Percentiles rank a stretch among this genome's conserved stretches.
These are phyloP conservation scores for Hylaeus anthracinus DNA, from an alignment of 1,140 invertebrate genomes.

Conservation along the genomic window DNA sequence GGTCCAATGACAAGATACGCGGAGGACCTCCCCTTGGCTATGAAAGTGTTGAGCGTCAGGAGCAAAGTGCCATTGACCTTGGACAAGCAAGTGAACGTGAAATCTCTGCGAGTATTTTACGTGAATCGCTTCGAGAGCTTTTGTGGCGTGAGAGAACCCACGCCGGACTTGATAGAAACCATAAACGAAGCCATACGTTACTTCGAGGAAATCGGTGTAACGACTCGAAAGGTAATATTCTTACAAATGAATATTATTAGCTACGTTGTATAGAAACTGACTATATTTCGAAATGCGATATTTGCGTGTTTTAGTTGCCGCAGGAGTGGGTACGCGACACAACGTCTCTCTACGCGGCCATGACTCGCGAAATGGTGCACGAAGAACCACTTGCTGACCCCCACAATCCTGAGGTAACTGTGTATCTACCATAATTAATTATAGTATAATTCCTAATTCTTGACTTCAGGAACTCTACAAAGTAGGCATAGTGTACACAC, in stretches of 20 bases:
- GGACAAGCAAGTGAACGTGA: slow-evolving; percentile 82
- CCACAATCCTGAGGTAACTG: too few relatives aligned
- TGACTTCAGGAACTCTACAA: too few relatives aligned
- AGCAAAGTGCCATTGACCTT: slow-evolving; percentile 77
- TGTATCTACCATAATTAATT: too few relatives aligned
- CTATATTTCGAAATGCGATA: too few relatives aligned
- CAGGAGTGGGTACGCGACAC: slow-evolving; percentile 25
- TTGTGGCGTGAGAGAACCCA: slow-evolving; percentile 77
- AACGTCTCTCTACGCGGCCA: too few relatives aligned
- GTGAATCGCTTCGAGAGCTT: slow-evolving; percentile 83
- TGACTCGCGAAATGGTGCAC: too few relatives aligned
- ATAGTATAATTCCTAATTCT: too few relatives aligned
- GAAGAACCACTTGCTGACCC: too few relatives aligned
- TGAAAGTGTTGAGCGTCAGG: slow-evolving; percentile 82
- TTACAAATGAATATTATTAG: neutral
- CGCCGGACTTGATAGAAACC: slow-evolving; percentile 79
- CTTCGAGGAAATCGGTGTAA: slow-evolving; percentile 72
- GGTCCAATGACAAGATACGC: slow-evolving; percentile 92
- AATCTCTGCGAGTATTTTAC: slow-evolving; percentile 84
- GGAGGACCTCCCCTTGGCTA: slow-evolving; percentile 85
- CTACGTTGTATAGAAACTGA: too few relatives aligned
- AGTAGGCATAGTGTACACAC: too few relatives aligned
- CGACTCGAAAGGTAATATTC: slow-evolving; percentile 67
- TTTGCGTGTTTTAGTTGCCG: too few relatives aligned
- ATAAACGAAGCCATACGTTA: slow-evolving; percentile 78